Conservation (phyloP, 1,140 invertebrate genomes). For the Heliconius hewitsoni region DNA sequence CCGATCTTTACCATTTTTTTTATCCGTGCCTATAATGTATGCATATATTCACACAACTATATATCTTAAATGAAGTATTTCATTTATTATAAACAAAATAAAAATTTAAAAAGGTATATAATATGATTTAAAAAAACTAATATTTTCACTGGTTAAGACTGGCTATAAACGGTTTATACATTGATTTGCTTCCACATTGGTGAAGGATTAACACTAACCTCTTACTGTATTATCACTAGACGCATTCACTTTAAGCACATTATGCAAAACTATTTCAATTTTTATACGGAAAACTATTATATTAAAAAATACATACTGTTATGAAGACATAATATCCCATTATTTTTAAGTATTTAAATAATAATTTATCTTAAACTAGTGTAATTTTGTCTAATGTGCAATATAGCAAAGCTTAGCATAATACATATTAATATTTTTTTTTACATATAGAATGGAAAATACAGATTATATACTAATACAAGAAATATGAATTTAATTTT, state of each 20-base stretch:
- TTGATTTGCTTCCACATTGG: neutral
- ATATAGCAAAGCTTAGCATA: constrained; percentile 4
- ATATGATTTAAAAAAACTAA: no score
- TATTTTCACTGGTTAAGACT: constrained; percentile 3
- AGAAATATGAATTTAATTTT: neutral
- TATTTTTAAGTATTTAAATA: neutral
- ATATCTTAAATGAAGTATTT: no score
- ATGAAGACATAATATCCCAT: no score
- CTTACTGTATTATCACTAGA: constrained; percentile 22
- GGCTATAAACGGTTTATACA: constrained; percentile 19
- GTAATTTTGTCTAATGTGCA: constrained; percentile 1
- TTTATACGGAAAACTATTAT: neutral
- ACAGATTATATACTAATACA: neutral
- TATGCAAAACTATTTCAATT: constrained; percentile 19
- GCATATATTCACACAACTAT: no score
- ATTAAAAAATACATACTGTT: neutral
- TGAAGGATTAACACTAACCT: constrained; percentile 23
- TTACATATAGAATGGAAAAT: constrained; percentile 13
- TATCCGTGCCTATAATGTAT: neutral
- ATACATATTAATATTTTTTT: constrained; percentile 1
- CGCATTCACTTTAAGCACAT: constrained; percentile 26
- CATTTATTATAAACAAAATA: no score
- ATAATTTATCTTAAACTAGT: neutral
- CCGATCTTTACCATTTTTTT: neutral
- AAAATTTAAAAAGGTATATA: no score